These are phyloP conservation scores for Xenopus petersii DNA, from an alignment of 2,797 vertebrate genomes.

Conservation along the genomic window DNA sequence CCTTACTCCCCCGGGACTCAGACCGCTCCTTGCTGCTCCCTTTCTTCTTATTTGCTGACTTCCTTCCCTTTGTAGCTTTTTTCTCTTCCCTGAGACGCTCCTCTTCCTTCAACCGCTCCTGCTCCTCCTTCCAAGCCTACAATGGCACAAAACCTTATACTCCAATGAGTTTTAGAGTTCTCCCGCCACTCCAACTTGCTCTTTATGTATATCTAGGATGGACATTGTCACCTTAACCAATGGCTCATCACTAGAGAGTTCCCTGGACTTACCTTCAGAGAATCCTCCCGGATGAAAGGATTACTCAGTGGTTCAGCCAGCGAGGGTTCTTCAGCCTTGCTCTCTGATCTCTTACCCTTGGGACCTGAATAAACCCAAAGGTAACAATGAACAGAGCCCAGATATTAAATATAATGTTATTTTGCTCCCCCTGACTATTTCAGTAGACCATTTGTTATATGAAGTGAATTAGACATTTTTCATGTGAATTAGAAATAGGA, in stretches of 20 bases:
- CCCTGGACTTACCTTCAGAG: constrained; percentile 79
- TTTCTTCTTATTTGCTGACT: constrained; percentile 54
- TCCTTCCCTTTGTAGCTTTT: constrained; percentile 62
- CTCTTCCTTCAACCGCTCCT: constrained; percentile 73
- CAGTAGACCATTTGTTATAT: no score
- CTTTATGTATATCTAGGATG: no score
- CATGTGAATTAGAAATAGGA: no score
- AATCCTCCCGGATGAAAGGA: constrained; percentile 74
- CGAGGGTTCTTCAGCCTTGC: background rate
- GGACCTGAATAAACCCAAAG: constrained; percentile 31
- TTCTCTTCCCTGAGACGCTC: constrained; percentile 66
- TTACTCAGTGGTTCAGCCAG: constrained; percentile 44
- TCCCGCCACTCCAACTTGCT: no score
- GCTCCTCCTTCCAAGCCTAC: constrained; percentile 83
- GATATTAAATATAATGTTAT: no score
- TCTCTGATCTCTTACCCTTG: constrained; percentile 39
- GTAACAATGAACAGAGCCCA: no score
- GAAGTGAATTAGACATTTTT: no score
- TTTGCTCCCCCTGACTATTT: no score
- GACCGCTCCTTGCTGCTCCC: constrained; percentile 19
- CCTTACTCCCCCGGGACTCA: constrained; percentile 41
- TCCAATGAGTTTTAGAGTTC: no score
- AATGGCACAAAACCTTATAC: background rate
- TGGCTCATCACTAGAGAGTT: no score
- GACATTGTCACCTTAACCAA: no score